These are phyloP conservation scores for Sipha maydis DNA, from an alignment of 2,888 invertebrate species.

Conservation along the genomic window DNA sequence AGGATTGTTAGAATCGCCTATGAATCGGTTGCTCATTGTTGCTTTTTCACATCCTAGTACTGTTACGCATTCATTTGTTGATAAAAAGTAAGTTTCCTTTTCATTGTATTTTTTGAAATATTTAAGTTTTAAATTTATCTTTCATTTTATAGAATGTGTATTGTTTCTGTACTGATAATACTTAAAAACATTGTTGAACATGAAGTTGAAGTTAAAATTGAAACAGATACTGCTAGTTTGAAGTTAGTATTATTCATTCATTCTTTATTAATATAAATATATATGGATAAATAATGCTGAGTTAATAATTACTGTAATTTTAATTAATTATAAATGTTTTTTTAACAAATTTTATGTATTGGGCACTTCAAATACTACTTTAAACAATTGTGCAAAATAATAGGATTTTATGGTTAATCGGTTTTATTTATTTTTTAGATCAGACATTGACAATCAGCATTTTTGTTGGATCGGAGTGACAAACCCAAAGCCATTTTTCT, in stretches of 20 bases:
- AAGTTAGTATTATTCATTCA: slow-evolving; percentile 64
- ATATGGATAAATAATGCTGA: neutral
- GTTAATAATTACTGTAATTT: neutral
- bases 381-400: neutral
- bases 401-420: neutral
- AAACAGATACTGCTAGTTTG: slow-evolving; percentile 74
- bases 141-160: slow-evolving; percentile 70
- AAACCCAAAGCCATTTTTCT: slow-evolving; percentile 45
- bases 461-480: slow-evolving; percentile 54
- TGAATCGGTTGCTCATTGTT: slow-evolving; percentile 55
- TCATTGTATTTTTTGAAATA: neutral
- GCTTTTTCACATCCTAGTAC: slow-evolving; percentile 54
- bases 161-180: slow-evolving; percentile 76
- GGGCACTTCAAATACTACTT: neutral
- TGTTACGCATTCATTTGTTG: slow-evolving; percentile 51
- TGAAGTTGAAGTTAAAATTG: slow-evolving; percentile 73
- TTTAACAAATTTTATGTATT: neutral
- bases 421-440: slow-evolving; percentile 56
- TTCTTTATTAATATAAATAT: neutral
- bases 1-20: slow-evolving; percentile 55
- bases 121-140: neutral
- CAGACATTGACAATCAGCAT: slow-evolving; percentile 42
- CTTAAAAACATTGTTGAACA: slow-evolving; percentile 76
- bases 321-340: neutral
- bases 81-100: slow-evolving; percentile 42